A percentile compares a stretch with the other conserved stretches of the same genome.
phyloP scores from a whole-genome alignment of 2,797 vertebrate genomes.

The Orestias chungarensis region DNA sequence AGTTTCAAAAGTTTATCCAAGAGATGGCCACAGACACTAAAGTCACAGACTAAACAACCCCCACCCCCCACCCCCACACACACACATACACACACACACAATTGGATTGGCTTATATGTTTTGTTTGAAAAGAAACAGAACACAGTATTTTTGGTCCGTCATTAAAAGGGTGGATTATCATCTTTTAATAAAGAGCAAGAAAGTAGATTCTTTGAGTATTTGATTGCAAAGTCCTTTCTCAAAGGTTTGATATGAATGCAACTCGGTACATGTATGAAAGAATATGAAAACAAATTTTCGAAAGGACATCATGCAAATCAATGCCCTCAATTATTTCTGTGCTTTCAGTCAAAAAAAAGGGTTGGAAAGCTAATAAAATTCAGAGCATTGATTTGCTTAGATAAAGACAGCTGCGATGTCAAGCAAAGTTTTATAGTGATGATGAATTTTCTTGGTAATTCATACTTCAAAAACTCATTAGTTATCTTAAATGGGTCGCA shows the following conservation, averaged over 20 bases:
- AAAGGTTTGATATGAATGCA: not conserved
- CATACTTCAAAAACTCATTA: constrained; percentile 70
- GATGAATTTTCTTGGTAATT: constrained; percentile 66
- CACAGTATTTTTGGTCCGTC: not conserved
- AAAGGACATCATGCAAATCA: constrained; percentile 14
- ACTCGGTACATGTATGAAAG: not conserved
- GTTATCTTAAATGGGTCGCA: constrained; percentile 58
- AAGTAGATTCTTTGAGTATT: not conserved
- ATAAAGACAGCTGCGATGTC: constrained; percentile 43
- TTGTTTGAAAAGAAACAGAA: not conserved
- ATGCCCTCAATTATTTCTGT: constrained; percentile 6
- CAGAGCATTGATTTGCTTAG: constrained; percentile 21
- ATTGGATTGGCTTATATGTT: no score
- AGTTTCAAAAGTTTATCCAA: no score
- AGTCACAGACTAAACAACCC: no score
- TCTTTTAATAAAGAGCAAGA: not conserved
- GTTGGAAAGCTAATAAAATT: constrained; percentile 32
- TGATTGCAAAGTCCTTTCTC: not conserved
- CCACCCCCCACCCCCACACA: no score
- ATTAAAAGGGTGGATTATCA: not conserved
- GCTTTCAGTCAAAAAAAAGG: constrained; percentile 18
- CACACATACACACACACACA: no score
- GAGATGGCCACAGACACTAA: no score
- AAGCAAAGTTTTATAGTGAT: constrained; percentile 43
- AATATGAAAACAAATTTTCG: not conserved